phyloP scores from a whole-genome alignment of 1,140 invertebrate species.

The Drosophila ficusphila region DNA sequence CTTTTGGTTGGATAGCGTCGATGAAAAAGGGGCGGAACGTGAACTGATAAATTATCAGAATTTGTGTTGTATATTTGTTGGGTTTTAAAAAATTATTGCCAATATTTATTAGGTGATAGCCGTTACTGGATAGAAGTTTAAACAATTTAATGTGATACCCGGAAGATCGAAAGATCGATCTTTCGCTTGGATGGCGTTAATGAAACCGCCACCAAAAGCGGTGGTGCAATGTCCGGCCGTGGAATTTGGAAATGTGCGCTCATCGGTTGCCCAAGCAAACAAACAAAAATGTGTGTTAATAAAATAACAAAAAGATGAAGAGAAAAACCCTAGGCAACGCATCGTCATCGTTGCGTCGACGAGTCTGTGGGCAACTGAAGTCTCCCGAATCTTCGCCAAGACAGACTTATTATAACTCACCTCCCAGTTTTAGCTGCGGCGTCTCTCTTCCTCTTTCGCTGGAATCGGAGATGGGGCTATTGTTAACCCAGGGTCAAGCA shows the following conservation, averaged over 20 bases:
- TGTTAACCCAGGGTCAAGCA: slow-evolving; percentile 80
- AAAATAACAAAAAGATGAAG: slow-evolving; percentile 55
- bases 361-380: neutral
- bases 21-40: no score
- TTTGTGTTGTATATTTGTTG: no score
- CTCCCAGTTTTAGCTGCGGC: slow-evolving; percentile 45
- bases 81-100: no score
- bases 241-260: slow-evolving; percentile 34
- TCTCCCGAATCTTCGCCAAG: slow-evolving; percentile 9
- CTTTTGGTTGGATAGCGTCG: no score
- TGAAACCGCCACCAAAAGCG: slow-evolving; percentile 14
- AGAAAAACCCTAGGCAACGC: slow-evolving; percentile 54
- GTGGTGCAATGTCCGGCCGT: slow-evolving; percentile 39
- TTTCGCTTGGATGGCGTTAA: slow-evolving; percentile 11
- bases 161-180: neutral
- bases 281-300: slow-evolving; percentile 45
- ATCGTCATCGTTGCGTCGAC: slow-evolving; percentile 53
- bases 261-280: slow-evolving; percentile 32
- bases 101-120: no score
- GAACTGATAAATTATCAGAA: no score
- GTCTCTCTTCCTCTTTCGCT: slow-evolving; percentile 36
- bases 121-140: no score
- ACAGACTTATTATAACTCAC: slow-evolving; percentile 38
- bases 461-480: slow-evolving; percentile 50
- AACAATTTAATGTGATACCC: no score